Percentiles rank a stretch among this genome's conserved stretches.
phyloP scores from a whole-genome alignment of 2,113 vertebrate genomes.

The Halcyon malimbica region DNA sequence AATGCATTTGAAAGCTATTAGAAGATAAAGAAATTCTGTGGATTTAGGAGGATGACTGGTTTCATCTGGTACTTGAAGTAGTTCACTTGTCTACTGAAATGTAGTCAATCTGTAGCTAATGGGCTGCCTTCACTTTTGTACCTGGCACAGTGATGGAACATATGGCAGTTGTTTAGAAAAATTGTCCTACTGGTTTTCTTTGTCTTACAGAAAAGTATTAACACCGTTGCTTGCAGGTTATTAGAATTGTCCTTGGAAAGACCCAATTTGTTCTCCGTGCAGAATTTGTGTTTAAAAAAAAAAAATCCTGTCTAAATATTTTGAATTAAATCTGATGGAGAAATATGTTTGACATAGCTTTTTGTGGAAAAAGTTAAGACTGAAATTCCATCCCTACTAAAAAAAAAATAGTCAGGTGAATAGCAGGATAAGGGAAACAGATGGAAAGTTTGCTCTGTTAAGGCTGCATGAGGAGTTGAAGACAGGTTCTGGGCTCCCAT shows the following conservation, averaged over 20 bases:
- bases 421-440: not conserved
- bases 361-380: not conserved
- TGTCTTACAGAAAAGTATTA: not conserved
- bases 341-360: not conserved
- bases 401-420: not conserved
- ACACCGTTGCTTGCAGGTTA: not conserved
- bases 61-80: not conserved
- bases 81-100: not conserved
- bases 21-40: not conserved
- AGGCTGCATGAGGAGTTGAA: not conserved
- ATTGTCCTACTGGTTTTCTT: not conserved
- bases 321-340: not conserved
- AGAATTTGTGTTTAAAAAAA: not conserved
- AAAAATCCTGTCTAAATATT: not conserved
- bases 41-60: not conserved
- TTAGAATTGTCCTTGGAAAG: not conserved
- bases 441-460: not conserved
- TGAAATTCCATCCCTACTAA: not conserved
- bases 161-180: not conserved
- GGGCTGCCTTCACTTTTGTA: not conserved
- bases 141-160: not conserved
- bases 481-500: not conserved
- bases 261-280: not conserved
- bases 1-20: not conserved
- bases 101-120: not conserved